Conservation (phyloP, 2,113 vertebrate species). For the Melospiza georgiana region DNA sequence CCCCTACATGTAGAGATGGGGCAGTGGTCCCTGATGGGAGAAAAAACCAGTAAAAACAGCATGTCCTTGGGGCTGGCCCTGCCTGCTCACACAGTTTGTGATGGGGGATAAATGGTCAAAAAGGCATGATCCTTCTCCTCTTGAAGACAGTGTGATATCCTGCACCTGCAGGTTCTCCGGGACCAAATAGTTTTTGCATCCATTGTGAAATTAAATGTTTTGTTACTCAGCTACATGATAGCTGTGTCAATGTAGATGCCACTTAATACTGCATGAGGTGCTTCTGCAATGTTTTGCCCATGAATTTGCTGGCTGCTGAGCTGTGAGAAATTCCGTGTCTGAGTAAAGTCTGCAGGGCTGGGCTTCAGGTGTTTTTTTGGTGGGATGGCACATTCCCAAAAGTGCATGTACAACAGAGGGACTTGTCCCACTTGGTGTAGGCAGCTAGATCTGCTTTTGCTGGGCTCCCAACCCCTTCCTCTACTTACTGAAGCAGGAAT, state of each 20-base stretch:
- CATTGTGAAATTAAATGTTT: background rate
- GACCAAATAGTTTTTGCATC: background rate
- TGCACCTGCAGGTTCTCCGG: background rate
- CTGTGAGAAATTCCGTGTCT: background rate
- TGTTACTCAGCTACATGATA: background rate
- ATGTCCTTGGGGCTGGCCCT: background rate
- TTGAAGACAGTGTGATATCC: background rate
- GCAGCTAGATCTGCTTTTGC: background rate
- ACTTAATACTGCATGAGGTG: background rate
- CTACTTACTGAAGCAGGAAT: background rate
- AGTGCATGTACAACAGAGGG: rapidly evolving
- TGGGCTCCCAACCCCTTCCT: background rate
- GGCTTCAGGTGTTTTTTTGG: background rate
- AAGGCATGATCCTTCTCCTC: background rate
- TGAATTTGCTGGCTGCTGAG: background rate
- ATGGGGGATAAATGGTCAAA: background rate
- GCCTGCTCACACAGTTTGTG: background rate
- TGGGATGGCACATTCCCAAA: background rate
- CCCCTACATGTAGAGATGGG: too few relatives aligned
- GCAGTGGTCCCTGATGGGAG: background rate
- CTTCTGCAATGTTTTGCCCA: background rate
- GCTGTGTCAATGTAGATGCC: background rate
- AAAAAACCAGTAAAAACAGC: background rate
- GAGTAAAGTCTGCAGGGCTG: background rate
- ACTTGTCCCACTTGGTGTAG: background rate